Base-by-base conservation (phyloP, 1,140 invertebrate species). In the Listronotus bonariensis region DNA sequence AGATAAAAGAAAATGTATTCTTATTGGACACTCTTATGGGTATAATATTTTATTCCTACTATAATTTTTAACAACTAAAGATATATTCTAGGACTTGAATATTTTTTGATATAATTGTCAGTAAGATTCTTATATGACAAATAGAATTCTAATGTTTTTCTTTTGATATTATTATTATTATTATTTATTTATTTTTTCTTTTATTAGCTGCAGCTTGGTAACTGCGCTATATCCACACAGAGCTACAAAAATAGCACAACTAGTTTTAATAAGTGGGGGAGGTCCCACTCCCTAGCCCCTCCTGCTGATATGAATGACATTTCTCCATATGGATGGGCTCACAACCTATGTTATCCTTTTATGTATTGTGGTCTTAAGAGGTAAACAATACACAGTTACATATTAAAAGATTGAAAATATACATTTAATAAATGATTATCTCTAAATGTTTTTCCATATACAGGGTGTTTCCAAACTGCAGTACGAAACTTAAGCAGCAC, bases 261-360 rank as follows among this genome's bases (percentile, higher is more conserved):
- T 92, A 40, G 82, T 90, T 15, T 72, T 90, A 53, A 86, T 90
- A 59, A 88, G 86, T 76, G 87, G 89, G 34, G 89, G 89, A 32
- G 87, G 87, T 6, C 89, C 89, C 18, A 88, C 85, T 9, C 86
- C 89, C 17, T 91, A 41, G 84, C 85, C 31, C 84, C 87, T 1
- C 85, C 86, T 6, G 79, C 77, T 32, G 72, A 72, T 56, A 80
- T 70, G 15, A 70, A 72, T 49, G 70, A 85, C 67, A 82, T 82
- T 41, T 72, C 79, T 4, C 79, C 79, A 46, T 80, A 79, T 61
- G 82, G 79, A 65, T 83, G 79, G 63, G 69, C 83, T 17, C 77
- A 82, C 67, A 78, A 78, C 46, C 72, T 80, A n/a, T 72, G 83
- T 7, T 76, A 81, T 8, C 83, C 83, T 10, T 72, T 85, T 42